Percentiles rank a stretch among this genome's conserved stretches.
Conservation (phyloP, 1,140 invertebrate genomes). For the Carcinoscorpius rotundicauda region DNA sequence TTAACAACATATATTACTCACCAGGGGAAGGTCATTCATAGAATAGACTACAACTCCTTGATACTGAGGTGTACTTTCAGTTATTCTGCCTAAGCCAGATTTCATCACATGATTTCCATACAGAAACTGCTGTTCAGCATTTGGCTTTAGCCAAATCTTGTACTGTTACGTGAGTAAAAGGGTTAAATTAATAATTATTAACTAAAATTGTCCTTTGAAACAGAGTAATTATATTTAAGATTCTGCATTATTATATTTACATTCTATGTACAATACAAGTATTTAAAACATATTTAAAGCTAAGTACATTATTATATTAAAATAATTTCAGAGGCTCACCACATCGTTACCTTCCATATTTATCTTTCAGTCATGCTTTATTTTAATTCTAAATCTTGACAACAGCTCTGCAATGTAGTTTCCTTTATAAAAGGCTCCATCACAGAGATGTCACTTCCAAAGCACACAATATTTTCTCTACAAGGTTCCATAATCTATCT, state of each 20-base stretch:
- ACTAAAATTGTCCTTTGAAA: conserved; percentile 8
- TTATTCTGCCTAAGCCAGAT: conserved; percentile 85
- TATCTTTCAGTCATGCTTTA: too few relatives aligned
- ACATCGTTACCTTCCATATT: too few relatives aligned
- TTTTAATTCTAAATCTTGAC: too few relatives aligned
- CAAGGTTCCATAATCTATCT: too few relatives aligned
- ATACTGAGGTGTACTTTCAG: conserved; percentile 86
- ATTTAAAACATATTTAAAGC: not conserved
- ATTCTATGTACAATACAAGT: not conserved
- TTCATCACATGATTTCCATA: conserved; percentile 86
- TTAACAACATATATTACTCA: conserved; percentile 33
- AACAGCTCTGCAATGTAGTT: too few relatives aligned
- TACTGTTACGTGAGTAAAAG: conserved; percentile 38
- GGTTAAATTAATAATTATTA: not conserved
- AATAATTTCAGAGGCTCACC: too few relatives aligned
- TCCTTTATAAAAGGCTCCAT: too few relatives aligned
- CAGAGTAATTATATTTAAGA: not conserved
- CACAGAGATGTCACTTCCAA: too few relatives aligned
- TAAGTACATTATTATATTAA: too few relatives aligned
- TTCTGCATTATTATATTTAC: too few relatives aligned
- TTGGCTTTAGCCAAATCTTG: conserved; percentile 94
- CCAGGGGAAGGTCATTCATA: conserved; percentile 92
- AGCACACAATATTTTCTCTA: too few relatives aligned
- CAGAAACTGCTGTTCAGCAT: conserved; percentile 93
- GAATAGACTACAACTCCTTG: conserved; percentile 89